Evolutionary conservation across 1,140 invertebrate genomes (phyloP).

Genomic region (Druon quercuslanigerum): DNA sequence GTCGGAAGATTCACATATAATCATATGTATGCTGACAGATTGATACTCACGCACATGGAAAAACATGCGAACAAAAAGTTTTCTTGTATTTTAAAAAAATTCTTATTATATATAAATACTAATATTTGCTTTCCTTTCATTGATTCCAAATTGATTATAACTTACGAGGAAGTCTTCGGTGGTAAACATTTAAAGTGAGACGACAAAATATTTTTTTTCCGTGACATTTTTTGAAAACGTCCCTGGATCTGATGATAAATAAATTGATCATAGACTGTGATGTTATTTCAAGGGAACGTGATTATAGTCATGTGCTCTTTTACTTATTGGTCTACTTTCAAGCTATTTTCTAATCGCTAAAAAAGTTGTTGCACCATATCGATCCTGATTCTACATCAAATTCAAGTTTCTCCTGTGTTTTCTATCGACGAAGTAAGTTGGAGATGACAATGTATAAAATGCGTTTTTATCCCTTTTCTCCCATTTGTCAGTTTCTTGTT

Average conservation of each 20-base stretch:
- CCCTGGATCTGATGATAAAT: too few species aligned
- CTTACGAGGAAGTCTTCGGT: too few species aligned
- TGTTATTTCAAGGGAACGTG: too few species aligned
- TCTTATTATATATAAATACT: too few species aligned
- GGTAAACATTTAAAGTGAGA: too few species aligned
- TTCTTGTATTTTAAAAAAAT: too few species aligned
- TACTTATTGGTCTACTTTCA: slow-evolving; percentile 8
- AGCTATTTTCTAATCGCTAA: slow-evolving; percentile 12
- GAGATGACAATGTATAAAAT: slow-evolving; percentile 10
- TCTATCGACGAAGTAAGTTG: neutral
- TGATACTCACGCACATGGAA: neutral
- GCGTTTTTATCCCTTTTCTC: slow-evolving; percentile 11
- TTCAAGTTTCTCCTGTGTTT: slow-evolving; percentile 13
- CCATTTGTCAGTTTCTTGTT: slow-evolving; percentile 7
- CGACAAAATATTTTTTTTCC: too few species aligned
- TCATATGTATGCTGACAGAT: slow-evolving; percentile 48
- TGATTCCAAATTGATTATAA: too few species aligned
- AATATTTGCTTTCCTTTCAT: too few species aligned
- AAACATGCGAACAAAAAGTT: neutral
- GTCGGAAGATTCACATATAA: slow-evolving; percentile 44
- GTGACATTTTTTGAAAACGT: too few species aligned
- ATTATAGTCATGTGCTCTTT: slow-evolving; percentile 2
- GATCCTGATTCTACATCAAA: neutral
- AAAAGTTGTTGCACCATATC: slow-evolving; percentile 9
- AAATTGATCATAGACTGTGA: too few species aligned